Evolutionary conservation across 1,140 invertebrate species (phyloP).

Genomic region (Eubasilissa regina): DNA sequence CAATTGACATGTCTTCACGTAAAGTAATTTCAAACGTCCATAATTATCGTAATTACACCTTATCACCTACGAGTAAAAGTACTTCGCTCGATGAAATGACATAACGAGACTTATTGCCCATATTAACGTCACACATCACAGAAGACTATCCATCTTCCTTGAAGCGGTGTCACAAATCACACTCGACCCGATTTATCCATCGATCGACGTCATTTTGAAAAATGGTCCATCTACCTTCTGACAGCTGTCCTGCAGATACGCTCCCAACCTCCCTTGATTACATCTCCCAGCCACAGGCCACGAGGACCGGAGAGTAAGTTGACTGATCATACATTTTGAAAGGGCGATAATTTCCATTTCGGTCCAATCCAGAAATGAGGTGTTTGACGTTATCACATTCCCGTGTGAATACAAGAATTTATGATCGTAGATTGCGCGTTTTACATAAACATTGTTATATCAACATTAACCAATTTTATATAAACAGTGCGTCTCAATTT

Average conservation of each 20-base stretch:
- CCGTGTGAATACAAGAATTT: no score
- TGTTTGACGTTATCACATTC: background rate
- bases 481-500: no score
- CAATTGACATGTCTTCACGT: no score
- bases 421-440: no score
- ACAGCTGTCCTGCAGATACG: slow-evolving; percentile 55
- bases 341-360: background rate
- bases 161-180: slow-evolving; percentile 25
- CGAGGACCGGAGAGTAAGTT: background rate
- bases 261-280: slow-evolving; percentile 14
- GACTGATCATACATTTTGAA: background rate
- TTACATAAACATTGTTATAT: no score
- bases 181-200: background rate
- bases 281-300: slow-evolving; percentile 11
- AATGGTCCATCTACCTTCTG: slow-evolving; percentile 53
- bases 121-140: slow-evolving; percentile 20
- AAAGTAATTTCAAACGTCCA: no score
- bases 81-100: background rate
- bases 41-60: background rate
- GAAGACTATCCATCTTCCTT: slow-evolving; percentile 9
- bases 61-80: background rate
- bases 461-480: no score
- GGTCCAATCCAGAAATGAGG: background rate
- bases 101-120: slow-evolving; percentile 23
- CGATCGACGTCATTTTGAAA: slow-evolving; percentile 50